phyloP scores from a whole-genome alignment of 2,888 invertebrate genomes.

The Eurytoma adleriae region DNA sequence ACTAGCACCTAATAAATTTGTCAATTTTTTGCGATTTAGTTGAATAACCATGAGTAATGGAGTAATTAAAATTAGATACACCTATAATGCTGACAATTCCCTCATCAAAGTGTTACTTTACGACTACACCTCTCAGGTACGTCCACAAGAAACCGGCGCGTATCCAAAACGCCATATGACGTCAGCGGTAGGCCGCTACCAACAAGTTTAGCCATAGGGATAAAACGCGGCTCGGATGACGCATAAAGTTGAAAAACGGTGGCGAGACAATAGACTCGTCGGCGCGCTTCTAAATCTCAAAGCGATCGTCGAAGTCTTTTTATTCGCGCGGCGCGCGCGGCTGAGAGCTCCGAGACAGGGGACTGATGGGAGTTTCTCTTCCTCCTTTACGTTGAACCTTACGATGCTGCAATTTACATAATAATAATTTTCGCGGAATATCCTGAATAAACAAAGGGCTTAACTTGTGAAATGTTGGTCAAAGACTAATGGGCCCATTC shows the following conservation, averaged over 20 bases:
- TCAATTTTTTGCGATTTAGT: too few species aligned
- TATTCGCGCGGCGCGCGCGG: background rate
- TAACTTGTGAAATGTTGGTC: conserved; percentile 34
- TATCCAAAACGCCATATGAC: conserved; percentile 17
- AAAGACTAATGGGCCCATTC: conserved; percentile 45
- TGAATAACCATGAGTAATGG: background rate
- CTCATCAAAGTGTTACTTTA: conserved; percentile 11
- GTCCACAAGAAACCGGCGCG: conserved; percentile 3
- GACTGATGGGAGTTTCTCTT: conserved; percentile 15
- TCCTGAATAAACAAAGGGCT: conserved; percentile 46
- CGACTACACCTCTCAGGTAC: background rate
- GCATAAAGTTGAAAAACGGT: conserved; percentile 20
- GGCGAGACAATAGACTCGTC: conserved; percentile 29
- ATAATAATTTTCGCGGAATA: conserved; percentile 49
- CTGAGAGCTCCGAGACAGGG: background rate
- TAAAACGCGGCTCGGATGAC: conserved; percentile 8
- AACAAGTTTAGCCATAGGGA: background rate
- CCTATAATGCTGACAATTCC: background rate
- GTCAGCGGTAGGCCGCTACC: conserved; percentile 16
- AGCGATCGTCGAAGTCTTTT: conserved; percentile 15
- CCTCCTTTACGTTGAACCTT: background rate
- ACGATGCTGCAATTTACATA: conserved; percentile 48
- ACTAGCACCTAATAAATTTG: too few species aligned
- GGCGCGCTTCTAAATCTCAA: conserved; percentile 13
- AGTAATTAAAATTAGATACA: conserved; percentile 5